A percentile compares a stretch with the other conserved stretches of the same genome.
These are phyloP conservation scores for Laspeyria flexula DNA, from an alignment of 2,888 invertebrate genomes.

Conservation along the genomic window DNA sequence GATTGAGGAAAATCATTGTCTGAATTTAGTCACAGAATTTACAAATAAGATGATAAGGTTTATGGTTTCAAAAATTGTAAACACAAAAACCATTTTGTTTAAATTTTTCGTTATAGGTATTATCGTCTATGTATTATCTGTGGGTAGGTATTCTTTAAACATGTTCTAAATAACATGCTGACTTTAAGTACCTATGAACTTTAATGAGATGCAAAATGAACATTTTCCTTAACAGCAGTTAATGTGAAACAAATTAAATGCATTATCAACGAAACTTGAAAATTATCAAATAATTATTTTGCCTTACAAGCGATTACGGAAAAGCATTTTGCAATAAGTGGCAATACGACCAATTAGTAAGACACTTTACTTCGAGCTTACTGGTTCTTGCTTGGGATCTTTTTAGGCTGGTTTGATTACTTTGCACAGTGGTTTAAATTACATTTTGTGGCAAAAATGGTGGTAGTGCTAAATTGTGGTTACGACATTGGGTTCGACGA, in stretches of 20 bases:
- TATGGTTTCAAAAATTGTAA: too few species aligned
- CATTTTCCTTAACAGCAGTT: neutral
- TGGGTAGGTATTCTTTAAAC: too few species aligned
- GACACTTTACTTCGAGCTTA: neutral
- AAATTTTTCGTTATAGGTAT: too few species aligned
- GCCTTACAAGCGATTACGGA: slow-evolving; percentile 36
- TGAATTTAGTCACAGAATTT: too few species aligned
- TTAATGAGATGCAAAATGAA: neutral
- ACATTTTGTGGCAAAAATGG: slow-evolving; percentile 61
- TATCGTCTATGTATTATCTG: too few species aligned
- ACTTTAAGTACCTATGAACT: too few species aligned
- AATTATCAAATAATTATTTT: slow-evolving; percentile 32
- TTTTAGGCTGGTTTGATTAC: slow-evolving; percentile 50
- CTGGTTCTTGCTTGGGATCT: slow-evolving; percentile 12
- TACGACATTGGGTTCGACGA: slow-evolving; percentile 65
- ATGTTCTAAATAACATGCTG: too few species aligned
- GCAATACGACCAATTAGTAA: slow-evolving; percentile 10
- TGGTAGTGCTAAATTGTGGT: slow-evolving; percentile 57
- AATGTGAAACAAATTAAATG: neutral
- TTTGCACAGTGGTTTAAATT: slow-evolving; percentile 58
- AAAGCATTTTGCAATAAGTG: slow-evolving; percentile 26
- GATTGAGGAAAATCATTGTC: too few species aligned
- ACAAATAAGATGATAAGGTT: too few species aligned
- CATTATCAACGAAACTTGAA: slow-evolving; percentile 6
- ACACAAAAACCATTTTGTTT: too few species aligned